A percentile compares a stretch with the other conserved stretches of the same genome.
Evolutionary conservation across 2,113 vertebrate species (phyloP).

Genomic region (Vulpes lagopus): DNA sequence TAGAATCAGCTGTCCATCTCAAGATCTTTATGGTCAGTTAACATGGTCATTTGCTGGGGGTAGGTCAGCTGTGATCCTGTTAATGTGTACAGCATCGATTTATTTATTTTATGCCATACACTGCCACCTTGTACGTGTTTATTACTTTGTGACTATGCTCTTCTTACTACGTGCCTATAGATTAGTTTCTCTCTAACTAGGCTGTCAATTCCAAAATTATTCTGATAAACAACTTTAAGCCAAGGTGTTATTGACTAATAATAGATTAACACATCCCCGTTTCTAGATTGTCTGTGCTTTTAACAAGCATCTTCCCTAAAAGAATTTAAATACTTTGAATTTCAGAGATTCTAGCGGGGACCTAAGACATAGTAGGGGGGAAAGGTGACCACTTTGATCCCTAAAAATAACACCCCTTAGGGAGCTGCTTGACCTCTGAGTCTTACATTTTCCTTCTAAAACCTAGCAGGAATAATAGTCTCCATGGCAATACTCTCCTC

Average conservation of each 20-base stretch:
- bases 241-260: not conserved
- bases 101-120: not conserved
- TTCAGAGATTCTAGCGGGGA: not conserved
- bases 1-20: not conserved
- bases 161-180: not conserved
- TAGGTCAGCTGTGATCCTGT: not conserved
- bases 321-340: conserved; percentile 24
- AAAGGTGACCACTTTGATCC: not conserved
- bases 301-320: not conserved
- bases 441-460: conserved; percentile 17
- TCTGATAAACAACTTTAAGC: not conserved
- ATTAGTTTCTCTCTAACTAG: conserved; percentile 3
- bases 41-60: not conserved
- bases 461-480: not conserved
- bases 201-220: not conserved
- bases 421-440: not conserved
- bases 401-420: not conserved
- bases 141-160: not conserved
- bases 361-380: not conserved
- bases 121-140: not conserved
- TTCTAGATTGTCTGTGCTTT: not conserved
- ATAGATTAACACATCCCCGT: not conserved
- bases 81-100: not conserved
- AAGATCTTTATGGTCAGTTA: not conserved
- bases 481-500: not conserved